Evolutionary conservation across 2,113 vertebrate genomes (phyloP), one percentile per base, ranked within the genome.

Genomic region (Alouatta palliata): DNA sequence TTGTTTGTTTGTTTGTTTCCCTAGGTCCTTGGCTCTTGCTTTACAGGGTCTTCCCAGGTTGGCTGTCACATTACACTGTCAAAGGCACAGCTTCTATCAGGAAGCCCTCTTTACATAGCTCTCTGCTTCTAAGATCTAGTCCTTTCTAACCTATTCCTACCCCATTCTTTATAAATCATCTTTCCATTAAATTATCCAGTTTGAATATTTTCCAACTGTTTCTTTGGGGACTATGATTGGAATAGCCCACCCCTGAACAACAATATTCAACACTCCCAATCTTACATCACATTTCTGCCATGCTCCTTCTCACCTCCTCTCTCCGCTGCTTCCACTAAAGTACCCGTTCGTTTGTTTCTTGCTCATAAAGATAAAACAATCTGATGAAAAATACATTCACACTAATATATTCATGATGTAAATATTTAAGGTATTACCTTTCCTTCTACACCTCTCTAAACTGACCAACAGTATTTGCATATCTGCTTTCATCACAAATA

Each of bases 401-500:
- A 76, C 4, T 56, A 81, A 92, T 77, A 27, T 54, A 76, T 30
- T 13, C 21, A 93, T 35, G 30, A 56, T 16, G 56, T 58, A 93
- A 83, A 66, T 95, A 54, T 73, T 87, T 43, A 88, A 81, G 80
- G 20, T 27, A 54, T 79, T 84, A 35, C 7, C 43, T 71, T 79
- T 82, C 21, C 82, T 66, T 83, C 27, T 58, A 66, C 1, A 9
- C 4, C 20, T 76, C 11, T 54, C 56, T 87, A 92, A 66, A 17
- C 8, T 61, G 43, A 92, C 20, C 90, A 40, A 58, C 16, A 32
- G 5, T 56, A 84, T 70, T 66, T 91, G 54, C 45, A 80, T 95
- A 61, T 94, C 75, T 92, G n/a, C 43, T 56, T 58, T 89, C 32
- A 83, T 70, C 43, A 45, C 68, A 77, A 93, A 91, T 71, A 90